Evolutionary conservation across 1,140 invertebrate genomes (phyloP).

Genomic region (Bacillus rossius): DNA sequence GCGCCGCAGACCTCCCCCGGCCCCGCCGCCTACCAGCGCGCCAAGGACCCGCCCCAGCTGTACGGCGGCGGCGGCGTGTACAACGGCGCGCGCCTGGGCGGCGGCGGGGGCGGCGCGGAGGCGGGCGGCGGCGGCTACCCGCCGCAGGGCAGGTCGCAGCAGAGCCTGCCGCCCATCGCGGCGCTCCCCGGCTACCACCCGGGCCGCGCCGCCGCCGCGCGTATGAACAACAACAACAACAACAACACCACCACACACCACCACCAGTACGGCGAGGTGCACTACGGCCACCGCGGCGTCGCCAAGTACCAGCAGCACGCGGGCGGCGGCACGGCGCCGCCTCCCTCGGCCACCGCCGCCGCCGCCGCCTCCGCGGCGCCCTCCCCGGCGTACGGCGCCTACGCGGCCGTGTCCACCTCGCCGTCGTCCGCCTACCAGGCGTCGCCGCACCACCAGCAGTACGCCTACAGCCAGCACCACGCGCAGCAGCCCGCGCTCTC

Average conservation of each 20-base stretch:
- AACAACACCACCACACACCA: neutral
- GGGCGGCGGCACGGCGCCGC: too few species aligned
- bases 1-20: neutral
- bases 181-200: conserved; percentile 45
- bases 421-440: conserved; percentile 10
- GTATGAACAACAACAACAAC: too few species aligned
- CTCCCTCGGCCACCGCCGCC: neutral
- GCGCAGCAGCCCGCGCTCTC: neutral
- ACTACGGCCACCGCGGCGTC: neutral
- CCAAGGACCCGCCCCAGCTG: conserved; percentile 5
- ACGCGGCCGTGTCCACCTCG: neutral
- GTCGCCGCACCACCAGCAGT: conserved; percentile 22
- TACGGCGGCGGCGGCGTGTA: conserved; percentile 1
- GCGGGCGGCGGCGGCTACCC: conserved; percentile 26
- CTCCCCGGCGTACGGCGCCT: neutral
- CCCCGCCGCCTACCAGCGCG: neutral
- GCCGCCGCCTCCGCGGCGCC: neutral
- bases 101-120: neutral
- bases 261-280: neutral
- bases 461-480: conserved; percentile 10
- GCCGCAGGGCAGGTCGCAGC: conserved; percentile 1
- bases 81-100: conserved; percentile 9
- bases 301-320: too few species aligned
- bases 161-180: conserved; percentile 48
- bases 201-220: conserved; percentile 16